These are phyloP conservation scores for Amiota communis DNA, from an alignment of 2,888 invertebrate genomes.

Conservation along the genomic window DNA sequence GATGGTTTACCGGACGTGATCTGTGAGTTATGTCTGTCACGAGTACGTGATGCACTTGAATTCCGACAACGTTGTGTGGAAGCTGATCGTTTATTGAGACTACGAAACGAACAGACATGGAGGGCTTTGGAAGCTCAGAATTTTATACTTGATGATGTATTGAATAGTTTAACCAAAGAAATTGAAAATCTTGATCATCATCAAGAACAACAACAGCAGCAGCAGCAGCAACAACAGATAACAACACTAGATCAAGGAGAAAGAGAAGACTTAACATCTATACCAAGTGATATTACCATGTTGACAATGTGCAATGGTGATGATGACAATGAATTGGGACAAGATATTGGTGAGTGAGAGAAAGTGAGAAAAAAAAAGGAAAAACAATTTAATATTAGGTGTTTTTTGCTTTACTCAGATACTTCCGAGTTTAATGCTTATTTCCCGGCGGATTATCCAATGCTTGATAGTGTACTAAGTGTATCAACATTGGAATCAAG, in stretches of 20 bases:
- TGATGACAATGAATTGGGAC: too few species aligned
- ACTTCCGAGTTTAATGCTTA: slow-evolving; percentile 38
- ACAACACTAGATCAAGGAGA: too few species aligned
- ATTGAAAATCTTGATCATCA: slow-evolving; percentile 48
- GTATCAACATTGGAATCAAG: slow-evolving; percentile 1
- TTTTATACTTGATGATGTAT: slow-evolving; percentile 54
- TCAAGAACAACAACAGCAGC: slow-evolving; percentile 21
- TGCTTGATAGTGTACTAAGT: not conserved
- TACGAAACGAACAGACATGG: slow-evolving; percentile 52
- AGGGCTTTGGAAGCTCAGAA: slow-evolving; percentile 50
- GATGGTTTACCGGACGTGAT: slow-evolving; percentile 62
- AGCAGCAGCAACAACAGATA: not conserved
- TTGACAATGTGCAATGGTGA: too few species aligned
- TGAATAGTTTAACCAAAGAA: slow-evolving; percentile 56
- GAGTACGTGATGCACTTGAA: slow-evolving; percentile 55
- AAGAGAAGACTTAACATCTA: too few species aligned
- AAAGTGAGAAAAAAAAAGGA: too few species aligned
- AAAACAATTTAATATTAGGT: too few species aligned
- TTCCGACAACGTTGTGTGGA: slow-evolving; percentile 58
- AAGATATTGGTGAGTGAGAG: too few species aligned
- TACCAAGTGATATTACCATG: not conserved
- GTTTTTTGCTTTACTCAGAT: slow-evolving; percentile 3
- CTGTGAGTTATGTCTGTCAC: slow-evolving; percentile 57
- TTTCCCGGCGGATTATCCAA: slow-evolving; percentile 32
- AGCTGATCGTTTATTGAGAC: slow-evolving; percentile 58